phyloP scores from a whole-genome alignment of 2,888 invertebrate genomes.

The Cantharis rufa region DNA sequence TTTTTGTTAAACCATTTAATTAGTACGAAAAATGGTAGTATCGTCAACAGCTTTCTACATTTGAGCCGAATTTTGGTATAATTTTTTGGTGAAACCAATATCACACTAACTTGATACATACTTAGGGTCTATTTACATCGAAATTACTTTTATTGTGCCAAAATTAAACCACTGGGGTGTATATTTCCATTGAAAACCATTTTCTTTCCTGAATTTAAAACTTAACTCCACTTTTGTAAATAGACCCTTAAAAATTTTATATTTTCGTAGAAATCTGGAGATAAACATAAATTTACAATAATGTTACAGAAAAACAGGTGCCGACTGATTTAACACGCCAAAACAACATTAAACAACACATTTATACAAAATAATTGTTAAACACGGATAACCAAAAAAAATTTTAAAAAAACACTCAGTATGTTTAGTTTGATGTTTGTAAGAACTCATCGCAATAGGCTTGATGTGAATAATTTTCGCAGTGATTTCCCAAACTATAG shows the following conservation, averaged over 20 bases:
- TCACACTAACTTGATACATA: background rate
- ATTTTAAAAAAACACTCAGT: constrained; percentile 15
- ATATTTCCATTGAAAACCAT: background rate
- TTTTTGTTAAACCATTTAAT: background rate
- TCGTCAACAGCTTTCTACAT: constrained; percentile 40
- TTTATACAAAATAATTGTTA: constrained; percentile 8
- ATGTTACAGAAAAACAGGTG: constrained; percentile 41
- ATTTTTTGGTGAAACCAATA: background rate
- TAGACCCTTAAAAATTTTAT: background rate
- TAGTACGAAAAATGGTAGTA: constrained; percentile 33
- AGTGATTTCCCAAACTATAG: constrained; percentile 13
- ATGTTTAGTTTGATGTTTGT: constrained; percentile 27
- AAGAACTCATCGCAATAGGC: constrained; percentile 10
- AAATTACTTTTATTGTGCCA: background rate
- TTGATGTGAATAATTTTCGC: constrained; percentile 21
- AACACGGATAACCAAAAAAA: constrained; percentile 19
- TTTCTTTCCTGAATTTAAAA: background rate
- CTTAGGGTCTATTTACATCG: background rate
- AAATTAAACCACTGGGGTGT: background rate
- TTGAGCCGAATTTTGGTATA: background rate
- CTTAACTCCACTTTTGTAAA: background rate
- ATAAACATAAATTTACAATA: constrained; percentile 26
- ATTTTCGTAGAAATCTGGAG: constrained; percentile 41
- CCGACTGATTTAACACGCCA: constrained; percentile 46
- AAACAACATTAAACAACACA: constrained; percentile 20